Conservation (phyloP, 2,113 vertebrate genomes). For the Gambusia affinis region DNA sequence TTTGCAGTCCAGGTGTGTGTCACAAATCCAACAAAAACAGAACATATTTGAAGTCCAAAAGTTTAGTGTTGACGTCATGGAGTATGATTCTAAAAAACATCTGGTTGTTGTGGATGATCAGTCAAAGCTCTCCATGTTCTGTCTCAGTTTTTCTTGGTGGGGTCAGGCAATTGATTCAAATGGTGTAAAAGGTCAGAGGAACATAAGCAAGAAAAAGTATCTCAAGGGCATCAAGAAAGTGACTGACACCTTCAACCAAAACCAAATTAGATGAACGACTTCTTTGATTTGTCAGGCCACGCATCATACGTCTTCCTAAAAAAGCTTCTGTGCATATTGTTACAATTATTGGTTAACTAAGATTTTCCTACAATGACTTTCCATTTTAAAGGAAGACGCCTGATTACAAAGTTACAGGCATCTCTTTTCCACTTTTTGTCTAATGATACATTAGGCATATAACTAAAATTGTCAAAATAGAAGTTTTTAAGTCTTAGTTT, state of each 20-base stretch:
- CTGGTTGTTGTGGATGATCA: constrained; percentile 54
- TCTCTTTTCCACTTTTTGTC: constrained; percentile 10
- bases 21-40: constrained; percentile 30
- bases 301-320: constrained; percentile 7
- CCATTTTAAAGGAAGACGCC: background rate
- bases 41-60: constrained; percentile 24
- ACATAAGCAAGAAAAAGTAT: constrained; percentile 39
- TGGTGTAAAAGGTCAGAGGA: constrained; percentile 49
- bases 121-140: constrained; percentile 41
- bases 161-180: constrained; percentile 67
- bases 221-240: constrained; percentile 52
- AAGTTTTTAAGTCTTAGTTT: background rate
- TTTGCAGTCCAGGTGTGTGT: constrained; percentile 6
- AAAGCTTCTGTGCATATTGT: constrained; percentile 2
- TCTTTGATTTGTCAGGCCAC: constrained; percentile 13
- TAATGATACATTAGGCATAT: constrained; percentile 1
- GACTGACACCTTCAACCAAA: constrained; percentile 56
- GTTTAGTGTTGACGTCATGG: constrained; percentile 14
- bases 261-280: constrained; percentile 39
- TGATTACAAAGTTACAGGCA: background rate
- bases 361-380: background rate
- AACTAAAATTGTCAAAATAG: background rate
- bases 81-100: constrained; percentile 28
- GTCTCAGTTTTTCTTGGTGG: constrained; percentile 39
- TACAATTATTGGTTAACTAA: constrained; percentile 7